These are phyloP conservation scores for Bucco capensis DNA, from an alignment of 2,113 vertebrate genomes.

Conservation along the genomic window DNA sequence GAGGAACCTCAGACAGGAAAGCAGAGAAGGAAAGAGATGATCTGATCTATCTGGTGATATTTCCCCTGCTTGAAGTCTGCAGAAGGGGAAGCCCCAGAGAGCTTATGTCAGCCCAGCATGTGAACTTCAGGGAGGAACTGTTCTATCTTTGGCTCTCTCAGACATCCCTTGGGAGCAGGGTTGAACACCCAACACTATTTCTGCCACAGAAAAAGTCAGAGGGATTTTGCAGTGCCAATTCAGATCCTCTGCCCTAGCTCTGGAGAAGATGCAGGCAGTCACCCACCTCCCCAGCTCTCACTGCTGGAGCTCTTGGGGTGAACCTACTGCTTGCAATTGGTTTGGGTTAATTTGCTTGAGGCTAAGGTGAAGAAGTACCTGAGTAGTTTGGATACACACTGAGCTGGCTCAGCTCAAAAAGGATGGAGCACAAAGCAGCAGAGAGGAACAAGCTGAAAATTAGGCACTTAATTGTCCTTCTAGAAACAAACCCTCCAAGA, in stretches of 20 bases:
- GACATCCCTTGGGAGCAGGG: background rate
- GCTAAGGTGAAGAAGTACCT: background rate
- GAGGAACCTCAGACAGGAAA: background rate
- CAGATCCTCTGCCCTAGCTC: background rate
- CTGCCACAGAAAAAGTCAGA: background rate
- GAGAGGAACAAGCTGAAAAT: background rate
- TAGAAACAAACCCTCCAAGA: background rate
- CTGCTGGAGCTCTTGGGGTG: background rate
- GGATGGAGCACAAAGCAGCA: background rate
- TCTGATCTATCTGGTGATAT: slow-evolving; percentile 12
- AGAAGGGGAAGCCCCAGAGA: slow-evolving; percentile 42
- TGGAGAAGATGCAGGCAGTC: background rate
- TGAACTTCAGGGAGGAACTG: slow-evolving; percentile 35
- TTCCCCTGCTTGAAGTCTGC: slow-evolving; percentile 19
- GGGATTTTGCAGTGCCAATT: background rate
- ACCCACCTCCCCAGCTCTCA: background rate
- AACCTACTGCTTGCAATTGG: background rate
- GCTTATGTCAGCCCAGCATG: slow-evolving; percentile 19
- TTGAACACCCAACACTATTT: slow-evolving; percentile 9
- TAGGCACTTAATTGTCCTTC: background rate
- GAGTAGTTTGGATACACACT: background rate
- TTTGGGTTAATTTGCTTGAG: background rate
- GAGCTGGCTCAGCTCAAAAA: background rate
- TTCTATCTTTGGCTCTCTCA: slow-evolving; percentile 37
- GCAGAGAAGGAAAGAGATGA: slow-evolving; percentile 17